phyloP scores from a whole-genome alignment of 2,113 vertebrate species.

The Triplophysa rosa region DNA sequence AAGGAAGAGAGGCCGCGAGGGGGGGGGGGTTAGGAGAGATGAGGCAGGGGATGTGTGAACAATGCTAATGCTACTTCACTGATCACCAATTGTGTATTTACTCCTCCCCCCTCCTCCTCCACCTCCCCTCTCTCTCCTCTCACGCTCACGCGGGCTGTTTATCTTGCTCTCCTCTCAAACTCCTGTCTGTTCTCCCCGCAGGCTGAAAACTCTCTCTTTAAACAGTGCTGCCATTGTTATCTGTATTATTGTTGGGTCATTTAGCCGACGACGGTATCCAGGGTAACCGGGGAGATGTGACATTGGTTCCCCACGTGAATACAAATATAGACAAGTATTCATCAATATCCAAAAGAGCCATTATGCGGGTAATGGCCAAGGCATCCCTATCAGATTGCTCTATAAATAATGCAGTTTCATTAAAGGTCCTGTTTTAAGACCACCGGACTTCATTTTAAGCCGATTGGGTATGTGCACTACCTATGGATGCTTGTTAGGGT shows the following conservation, averaged over 20 bases:
- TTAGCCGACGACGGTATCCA: conserved; percentile 69
- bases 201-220: conserved; percentile 62
- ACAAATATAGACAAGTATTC: conserved; percentile 69
- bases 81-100: conserved; percentile 63
- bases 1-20: conserved; percentile 68
- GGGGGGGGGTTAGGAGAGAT: conserved; percentile 45
- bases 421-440: conserved; percentile 44
- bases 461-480: conserved; percentile 28
- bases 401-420: conserved; percentile 72
- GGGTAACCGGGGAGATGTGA: conserved; percentile 65
- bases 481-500: conserved; percentile 7
- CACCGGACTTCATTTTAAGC: conserved; percentile 25
- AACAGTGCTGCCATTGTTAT: conserved; percentile 63
- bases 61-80: conserved; percentile 71
- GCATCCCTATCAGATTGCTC: conserved; percentile 58
- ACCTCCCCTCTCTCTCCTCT: conserved; percentile 30
- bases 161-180: not conserved
- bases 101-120: not conserved
- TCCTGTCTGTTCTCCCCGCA: conserved; percentile 46
- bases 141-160: conserved; percentile 38
- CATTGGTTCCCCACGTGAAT: conserved; percentile 67
- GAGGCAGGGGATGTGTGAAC: conserved; percentile 65
- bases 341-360: conserved; percentile 70
- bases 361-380: conserved; percentile 68
- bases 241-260: conserved; percentile 71